These are phyloP conservation scores for Melipona bicolor DNA, from an alignment of 2,888 invertebrate species.

Conservation along the genomic window DNA sequence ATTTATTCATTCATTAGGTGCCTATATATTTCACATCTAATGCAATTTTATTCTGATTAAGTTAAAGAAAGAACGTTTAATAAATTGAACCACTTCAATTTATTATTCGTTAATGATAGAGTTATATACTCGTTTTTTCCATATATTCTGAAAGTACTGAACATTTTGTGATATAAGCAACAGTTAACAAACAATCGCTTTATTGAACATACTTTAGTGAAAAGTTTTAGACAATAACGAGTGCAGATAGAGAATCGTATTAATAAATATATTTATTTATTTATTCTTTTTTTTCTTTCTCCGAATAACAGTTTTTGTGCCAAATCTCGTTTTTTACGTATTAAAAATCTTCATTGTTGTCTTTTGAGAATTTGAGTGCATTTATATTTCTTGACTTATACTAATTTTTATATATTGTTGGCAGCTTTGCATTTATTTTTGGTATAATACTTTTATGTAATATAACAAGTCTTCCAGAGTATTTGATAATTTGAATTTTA, in stretches of 20 bases:
- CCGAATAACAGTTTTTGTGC: not conserved
- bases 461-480: constrained; percentile 39
- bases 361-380: constrained; percentile 21
- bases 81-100: not conserved
- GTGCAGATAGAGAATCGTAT: not conserved
- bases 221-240: constrained; percentile 15
- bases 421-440: constrained; percentile 28
- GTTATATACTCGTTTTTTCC: not conserved
- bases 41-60: not conserved
- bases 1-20: constrained; percentile 25
- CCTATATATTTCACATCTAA: constrained; percentile 33
- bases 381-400: constrained; percentile 35
- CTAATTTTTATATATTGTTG: not conserved
- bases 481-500: not conserved
- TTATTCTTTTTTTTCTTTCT: not conserved
- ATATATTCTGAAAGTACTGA: constrained; percentile 39
- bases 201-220: constrained; percentile 16
- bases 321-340: constrained; percentile 8
- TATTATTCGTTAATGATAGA: constrained; percentile 34
- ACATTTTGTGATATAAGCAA: constrained; percentile 56
- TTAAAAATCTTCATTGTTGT: constrained; percentile 11
- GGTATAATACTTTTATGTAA: not conserved
- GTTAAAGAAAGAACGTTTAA: constrained; percentile 6
- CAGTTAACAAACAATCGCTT: constrained; percentile 17
- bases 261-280: not conserved